These are phyloP conservation scores for Eriosoma lanigerum DNA, from an alignment of 1,140 invertebrate genomes.

Conservation along the genomic window DNA sequence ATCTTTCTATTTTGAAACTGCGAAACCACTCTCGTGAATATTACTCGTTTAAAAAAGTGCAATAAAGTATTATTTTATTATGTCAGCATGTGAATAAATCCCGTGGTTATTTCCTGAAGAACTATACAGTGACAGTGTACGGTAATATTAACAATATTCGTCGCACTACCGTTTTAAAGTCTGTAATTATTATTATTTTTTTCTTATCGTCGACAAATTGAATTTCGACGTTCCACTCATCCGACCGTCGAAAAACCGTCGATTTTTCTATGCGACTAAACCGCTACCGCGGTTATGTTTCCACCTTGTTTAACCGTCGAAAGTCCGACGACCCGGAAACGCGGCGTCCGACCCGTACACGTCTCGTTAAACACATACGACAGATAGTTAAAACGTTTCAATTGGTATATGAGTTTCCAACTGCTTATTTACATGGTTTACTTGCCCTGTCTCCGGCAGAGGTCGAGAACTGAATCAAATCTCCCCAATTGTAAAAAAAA, in stretches of 20 bases:
- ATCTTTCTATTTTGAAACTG: too few species aligned
- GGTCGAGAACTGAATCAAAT: rapidly evolving
- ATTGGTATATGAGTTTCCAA: neutral
- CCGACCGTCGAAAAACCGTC: neutral
- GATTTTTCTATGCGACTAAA: neutral
- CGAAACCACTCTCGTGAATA: neutral
- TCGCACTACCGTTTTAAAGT: neutral
- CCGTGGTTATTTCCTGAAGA: neutral
- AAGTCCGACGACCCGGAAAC: conserved; percentile 33
- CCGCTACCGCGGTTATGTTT: neutral
- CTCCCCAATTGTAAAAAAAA: too few species aligned
- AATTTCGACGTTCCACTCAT: neutral
- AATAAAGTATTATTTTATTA: neutral
- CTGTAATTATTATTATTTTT: too few species aligned
- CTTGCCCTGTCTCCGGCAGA: neutral
- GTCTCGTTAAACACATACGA: neutral
- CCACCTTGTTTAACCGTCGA: conserved; percentile 28
- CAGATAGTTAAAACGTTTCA: neutral
- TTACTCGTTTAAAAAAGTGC: conserved; percentile 3
- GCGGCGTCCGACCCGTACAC: neutral
- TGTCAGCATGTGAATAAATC: neutral
- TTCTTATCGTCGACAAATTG: conserved; percentile 11
- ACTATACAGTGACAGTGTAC: neutral
- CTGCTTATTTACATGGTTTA: too few species aligned
- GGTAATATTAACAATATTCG: neutral